These are phyloP conservation scores for Xiphorhynchus elegans DNA, from an alignment of 2,113 vertebrate species.

Conservation along the genomic window DNA sequence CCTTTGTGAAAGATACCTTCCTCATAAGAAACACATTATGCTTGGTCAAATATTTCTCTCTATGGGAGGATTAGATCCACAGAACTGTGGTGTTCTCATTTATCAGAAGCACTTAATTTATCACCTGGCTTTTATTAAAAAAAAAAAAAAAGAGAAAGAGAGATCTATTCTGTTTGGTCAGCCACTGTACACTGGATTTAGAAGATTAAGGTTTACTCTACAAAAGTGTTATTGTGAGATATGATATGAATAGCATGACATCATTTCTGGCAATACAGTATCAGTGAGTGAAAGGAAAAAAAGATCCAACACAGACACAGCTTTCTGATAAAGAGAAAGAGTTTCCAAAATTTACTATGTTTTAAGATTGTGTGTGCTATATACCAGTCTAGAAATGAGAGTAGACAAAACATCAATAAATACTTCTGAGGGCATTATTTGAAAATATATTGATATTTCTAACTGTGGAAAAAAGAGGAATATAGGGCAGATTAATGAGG, in stretches of 20 bases:
- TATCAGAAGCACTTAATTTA: conserved; percentile 71
- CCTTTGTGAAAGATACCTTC: conserved; percentile 48
- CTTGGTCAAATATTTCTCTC: conserved; percentile 55
- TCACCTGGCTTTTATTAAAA: conserved; percentile 67
- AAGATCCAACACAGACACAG: not conserved
- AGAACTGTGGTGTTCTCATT: conserved; percentile 42
- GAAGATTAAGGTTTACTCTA: conserved; percentile 48
- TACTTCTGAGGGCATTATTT: conserved; percentile 13
- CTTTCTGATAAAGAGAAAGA: conserved; percentile 7
- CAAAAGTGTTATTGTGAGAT: conserved; percentile 70
- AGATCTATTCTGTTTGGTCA: conserved; percentile 53
- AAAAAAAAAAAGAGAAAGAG: not conserved
- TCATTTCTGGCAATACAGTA: conserved; percentile 57
- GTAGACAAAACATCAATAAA: conserved; percentile 53
- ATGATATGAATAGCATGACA: conserved; percentile 57
- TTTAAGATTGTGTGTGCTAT: not conserved
- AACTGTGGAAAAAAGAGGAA: not conserved
- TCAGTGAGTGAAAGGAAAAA: conserved; percentile 5
- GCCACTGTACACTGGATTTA: conserved; percentile 54
- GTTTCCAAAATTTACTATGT: not conserved
- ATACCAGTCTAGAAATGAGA: conserved; percentile 24
- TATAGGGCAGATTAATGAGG: conserved; percentile 3
- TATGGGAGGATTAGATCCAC: conserved; percentile 49
- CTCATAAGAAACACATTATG: conserved; percentile 60
- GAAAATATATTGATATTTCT: not conserved